Conservation (phyloP, 2,797 vertebrate genomes). For the Acestrorhynchus altus region DNA sequence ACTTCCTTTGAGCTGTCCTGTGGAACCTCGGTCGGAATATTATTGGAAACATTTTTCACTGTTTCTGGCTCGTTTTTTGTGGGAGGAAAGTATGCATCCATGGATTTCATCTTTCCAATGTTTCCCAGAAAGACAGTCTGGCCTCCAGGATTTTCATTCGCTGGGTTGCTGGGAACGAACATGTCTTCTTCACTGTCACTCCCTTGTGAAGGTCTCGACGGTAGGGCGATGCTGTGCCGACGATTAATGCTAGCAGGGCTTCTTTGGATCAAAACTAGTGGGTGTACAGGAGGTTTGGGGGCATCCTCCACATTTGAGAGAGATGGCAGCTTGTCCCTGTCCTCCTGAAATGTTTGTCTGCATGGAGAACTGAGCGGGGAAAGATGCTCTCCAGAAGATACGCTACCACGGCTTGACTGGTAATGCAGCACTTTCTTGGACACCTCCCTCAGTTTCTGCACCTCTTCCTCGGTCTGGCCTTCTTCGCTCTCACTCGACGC, state of each 20-base stretch:
- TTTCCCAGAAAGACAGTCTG: conserved; percentile 46
- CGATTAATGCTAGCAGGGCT: conserved; percentile 61
- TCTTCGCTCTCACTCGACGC: conserved; percentile 63
- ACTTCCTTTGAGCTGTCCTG: not conserved
- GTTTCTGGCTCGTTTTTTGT: conserved; percentile 26
- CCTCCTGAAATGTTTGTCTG: conserved; percentile 66
- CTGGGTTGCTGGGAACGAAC: conserved; percentile 36
- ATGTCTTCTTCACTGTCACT: conserved; percentile 58
- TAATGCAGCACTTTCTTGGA: conserved; percentile 75
- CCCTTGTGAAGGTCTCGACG: conserved; percentile 50
- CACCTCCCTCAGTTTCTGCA: conserved; percentile 76
- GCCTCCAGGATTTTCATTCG: conserved; percentile 43
- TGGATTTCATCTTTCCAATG: conserved; percentile 53
- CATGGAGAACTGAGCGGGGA: conserved; percentile 40
- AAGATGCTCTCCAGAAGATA: conserved; percentile 69
- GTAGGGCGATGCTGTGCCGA: conserved; percentile 70
- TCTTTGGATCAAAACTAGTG: conserved; percentile 41
- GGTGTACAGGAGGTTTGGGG: conserved; percentile 54
- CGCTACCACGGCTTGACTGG: conserved; percentile 73
- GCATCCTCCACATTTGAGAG: conserved; percentile 65
- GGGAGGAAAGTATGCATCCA: conserved; percentile 39
- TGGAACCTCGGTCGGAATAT: not conserved
- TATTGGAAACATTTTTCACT: not conserved
- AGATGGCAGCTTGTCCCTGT: conserved; percentile 56
- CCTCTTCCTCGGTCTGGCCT: conserved; percentile 72